Evolutionary conservation across 1,140 invertebrate genomes (phyloP).

Genomic region (Belonocnema kinseyi): DNA sequence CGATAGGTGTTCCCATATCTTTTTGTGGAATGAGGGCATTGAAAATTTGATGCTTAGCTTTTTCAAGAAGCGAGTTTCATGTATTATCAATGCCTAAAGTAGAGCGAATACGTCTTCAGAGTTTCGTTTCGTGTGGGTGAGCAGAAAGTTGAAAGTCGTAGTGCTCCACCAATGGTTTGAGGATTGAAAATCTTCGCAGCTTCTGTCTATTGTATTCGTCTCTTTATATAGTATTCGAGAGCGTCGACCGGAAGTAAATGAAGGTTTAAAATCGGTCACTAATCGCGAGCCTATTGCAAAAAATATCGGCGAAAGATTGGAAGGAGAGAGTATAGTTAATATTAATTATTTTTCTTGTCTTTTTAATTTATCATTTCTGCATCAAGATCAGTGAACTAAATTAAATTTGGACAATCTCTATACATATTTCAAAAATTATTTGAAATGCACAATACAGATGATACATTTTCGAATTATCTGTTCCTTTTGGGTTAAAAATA

Average conservation of each 20-base stretch:
- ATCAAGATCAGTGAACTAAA: too few relatives aligned
- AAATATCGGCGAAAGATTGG: not conserved
- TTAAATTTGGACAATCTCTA: too few relatives aligned
- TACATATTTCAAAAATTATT: too few relatives aligned
- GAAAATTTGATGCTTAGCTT: constrained; percentile 4
- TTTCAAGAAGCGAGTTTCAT: constrained; percentile 14
- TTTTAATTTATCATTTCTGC: too few relatives aligned
- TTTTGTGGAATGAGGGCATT: constrained; percentile 1
- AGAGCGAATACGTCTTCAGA: not conserved
- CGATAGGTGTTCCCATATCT: not conserved
- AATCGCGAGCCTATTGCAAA: not conserved
- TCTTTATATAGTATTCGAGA: not conserved
- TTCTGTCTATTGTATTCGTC: constrained; percentile 3
- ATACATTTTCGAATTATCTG: too few relatives aligned
- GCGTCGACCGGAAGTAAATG: constrained; percentile 6
- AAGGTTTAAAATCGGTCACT: not conserved
- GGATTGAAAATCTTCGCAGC: not conserved
- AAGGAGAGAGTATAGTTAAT: too few relatives aligned
- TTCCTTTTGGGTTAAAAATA: too few relatives aligned
- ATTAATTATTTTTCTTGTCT: too few relatives aligned
- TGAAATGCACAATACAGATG: too few relatives aligned
- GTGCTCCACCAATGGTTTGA: not conserved
- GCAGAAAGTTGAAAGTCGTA: constrained; percentile 7
- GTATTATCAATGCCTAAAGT: constrained; percentile 23
- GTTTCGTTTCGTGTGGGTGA: not conserved